Conservation (phyloP, 2,113 vertebrate genomes). For the Dipodomys stephensi region DNA sequence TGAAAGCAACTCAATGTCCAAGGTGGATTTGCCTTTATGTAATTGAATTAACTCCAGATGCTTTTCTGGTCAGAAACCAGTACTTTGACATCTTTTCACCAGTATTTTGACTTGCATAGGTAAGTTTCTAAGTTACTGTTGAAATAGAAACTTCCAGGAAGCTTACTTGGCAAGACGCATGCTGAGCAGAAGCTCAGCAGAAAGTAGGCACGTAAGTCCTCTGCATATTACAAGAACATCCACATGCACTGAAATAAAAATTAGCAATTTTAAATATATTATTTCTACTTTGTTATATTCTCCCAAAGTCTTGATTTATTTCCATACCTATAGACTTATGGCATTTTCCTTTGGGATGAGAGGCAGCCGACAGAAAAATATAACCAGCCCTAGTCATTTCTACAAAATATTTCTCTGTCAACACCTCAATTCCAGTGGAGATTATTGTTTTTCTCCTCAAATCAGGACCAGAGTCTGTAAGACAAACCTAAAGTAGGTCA, state of each 20-base stretch:
- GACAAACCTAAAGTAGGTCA: neutral
- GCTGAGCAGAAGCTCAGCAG: neutral
- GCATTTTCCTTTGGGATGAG: neutral
- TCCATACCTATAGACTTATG: neutral
- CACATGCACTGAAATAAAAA: neutral
- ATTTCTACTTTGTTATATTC: too few relatives aligned
- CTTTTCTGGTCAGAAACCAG: neutral
- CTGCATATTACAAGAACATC: neutral
- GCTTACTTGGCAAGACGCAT: neutral
- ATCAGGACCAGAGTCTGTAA: neutral
- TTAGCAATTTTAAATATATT: neutral
- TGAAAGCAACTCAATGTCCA: neutral
- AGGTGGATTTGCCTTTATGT: neutral
- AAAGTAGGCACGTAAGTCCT: neutral
- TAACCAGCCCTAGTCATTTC: conserved; percentile 28
- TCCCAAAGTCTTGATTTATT: neutral
- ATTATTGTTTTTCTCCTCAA: neutral
- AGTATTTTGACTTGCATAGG: too few relatives aligned
- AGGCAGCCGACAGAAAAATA: neutral
- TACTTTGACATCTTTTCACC: neutral
- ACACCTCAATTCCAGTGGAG: conserved; percentile 8
- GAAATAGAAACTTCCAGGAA: neutral
- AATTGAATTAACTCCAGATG: neutral
- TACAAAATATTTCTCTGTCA: conserved; percentile 58
- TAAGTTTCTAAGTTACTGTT: too few relatives aligned